A percentile compares a stretch with the other conserved stretches of the same genome.
Conservation (phyloP, 2,888 invertebrate species). For the Lamellibrachia satsuma region DNA sequence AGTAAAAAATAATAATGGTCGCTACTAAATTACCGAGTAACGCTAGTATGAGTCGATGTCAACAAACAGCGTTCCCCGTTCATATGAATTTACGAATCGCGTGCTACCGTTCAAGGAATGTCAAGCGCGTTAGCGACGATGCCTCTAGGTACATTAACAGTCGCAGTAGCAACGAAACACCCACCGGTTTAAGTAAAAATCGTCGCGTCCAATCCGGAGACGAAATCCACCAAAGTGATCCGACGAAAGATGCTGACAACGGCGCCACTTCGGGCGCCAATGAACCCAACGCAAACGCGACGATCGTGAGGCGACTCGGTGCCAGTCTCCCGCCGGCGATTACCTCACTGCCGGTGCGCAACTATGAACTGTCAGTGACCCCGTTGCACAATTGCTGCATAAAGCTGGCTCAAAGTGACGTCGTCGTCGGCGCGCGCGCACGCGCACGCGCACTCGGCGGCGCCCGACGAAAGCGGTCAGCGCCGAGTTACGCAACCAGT, state of each 20-base stretch:
- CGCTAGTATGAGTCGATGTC: background rate
- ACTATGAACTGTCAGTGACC: background rate
- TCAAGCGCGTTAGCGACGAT: background rate
- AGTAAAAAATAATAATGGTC: background rate
- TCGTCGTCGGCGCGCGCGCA: background rate
- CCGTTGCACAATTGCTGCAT: background rate
- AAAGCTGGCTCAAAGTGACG: conserved; percentile 6
- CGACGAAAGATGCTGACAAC: background rate
- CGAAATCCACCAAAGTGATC: background rate
- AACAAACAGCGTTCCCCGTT: background rate
- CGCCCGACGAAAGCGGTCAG: background rate
- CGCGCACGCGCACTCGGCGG: background rate
- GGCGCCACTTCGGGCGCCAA: background rate
- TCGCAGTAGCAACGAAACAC: background rate
- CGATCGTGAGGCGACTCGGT: background rate
- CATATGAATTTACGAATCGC: background rate
- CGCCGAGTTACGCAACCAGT: background rate
- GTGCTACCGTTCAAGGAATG: background rate
- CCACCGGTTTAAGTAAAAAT: background rate
- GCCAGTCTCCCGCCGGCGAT: background rate
- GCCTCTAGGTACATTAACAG: background rate
- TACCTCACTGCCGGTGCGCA: background rate
- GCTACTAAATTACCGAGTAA: background rate
- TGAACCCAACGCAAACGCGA: background rate
- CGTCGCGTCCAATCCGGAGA: background rate